Base-by-base conservation (phyloP, 2,888 invertebrate species). In the Xestia sexstrigata region DNA sequence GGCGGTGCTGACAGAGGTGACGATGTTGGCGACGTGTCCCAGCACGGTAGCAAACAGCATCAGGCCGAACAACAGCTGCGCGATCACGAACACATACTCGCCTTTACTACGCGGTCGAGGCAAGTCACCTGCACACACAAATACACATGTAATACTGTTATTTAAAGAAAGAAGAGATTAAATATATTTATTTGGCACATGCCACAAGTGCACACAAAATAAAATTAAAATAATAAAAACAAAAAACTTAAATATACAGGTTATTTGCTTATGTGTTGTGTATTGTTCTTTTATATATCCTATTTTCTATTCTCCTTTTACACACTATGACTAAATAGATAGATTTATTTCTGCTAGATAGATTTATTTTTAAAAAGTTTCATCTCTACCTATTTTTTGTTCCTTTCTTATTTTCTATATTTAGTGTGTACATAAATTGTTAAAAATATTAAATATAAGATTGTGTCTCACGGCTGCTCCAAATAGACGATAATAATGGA, bases 11-110 rank as follows among this genome's bases (percentile, higher is more conserved):
- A 99, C 99, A 78, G 99, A 99, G 82, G 99, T 99, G 91, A 99
- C 99, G 94, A 99, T 99, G 96, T 99, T 99, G 89, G 99, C 99
- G 89, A 99, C 99, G 97, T 99, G 99, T 23, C 99, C 99, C 89
- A 99, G 97, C 82, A 99, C 99, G 23, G 99, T 99, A 82, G 99
- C 99, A 94, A 99, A 99, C 87, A 99, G 97, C 94, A 99, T 97
- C 93, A 99, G 97, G 82, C 99, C 99, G 95, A 99, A 99, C 90
- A 99, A 97, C 93, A 99, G 97, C 97, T 99, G 99, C 88, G 98
- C 97, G 95, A 99, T 99, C 95, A 99, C 99, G 97, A 99, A 99
- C 89, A 99, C 97, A 96, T 99, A 99, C 95, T 99, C 99, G 90
- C 98, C 98, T 97, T 99, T 99, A 94, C 99, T 99, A 89, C 98